These are phyloP conservation scores for Melieria omissa DNA, from an alignment of 2,888 invertebrate genomes.

Conservation along the genomic window DNA sequence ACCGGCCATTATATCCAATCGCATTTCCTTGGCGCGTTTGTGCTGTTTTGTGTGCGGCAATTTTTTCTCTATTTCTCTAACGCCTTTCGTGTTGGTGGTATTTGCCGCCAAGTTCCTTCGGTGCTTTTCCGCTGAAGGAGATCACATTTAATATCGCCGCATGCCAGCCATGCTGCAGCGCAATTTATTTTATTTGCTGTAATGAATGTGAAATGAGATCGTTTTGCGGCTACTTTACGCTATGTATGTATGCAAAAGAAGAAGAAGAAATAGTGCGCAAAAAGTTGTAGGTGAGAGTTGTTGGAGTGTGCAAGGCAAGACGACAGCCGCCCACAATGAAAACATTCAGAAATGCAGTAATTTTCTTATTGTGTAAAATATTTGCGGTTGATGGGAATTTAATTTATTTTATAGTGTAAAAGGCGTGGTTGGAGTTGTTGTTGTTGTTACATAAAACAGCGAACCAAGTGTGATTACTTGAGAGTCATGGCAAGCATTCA, in stretches of 20 bases:
- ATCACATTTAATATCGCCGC: constrained; percentile 23
- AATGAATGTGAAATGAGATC: constrained; percentile 38
- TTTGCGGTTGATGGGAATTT: constrained; percentile 40
- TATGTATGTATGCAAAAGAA: constrained; percentile 11
- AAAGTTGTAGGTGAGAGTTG: background rate
- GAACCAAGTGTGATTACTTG: no score
- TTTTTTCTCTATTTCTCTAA: background rate
- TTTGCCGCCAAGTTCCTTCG: background rate
- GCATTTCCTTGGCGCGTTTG: no score
- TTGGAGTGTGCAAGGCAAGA: background rate
- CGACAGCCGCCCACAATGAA: no score
- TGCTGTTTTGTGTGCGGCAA: background rate
- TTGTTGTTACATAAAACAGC: no score
- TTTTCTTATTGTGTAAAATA: constrained; percentile 35
- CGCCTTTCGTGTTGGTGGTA: background rate
- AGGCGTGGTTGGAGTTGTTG: no score
- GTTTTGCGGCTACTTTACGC: constrained; percentile 29
- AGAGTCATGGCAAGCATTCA: no score
- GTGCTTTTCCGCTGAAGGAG: background rate
- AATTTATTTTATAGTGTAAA: constrained; percentile 30
- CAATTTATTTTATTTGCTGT: constrained; percentile 34
- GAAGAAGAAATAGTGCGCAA: background rate
- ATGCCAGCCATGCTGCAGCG: constrained; percentile 28
- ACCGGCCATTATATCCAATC: no score
- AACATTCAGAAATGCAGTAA: constrained; percentile 18